Evolutionary conservation across 2,888 invertebrate species (phyloP).

Genomic region (Ariolimax columbianus): DNA sequence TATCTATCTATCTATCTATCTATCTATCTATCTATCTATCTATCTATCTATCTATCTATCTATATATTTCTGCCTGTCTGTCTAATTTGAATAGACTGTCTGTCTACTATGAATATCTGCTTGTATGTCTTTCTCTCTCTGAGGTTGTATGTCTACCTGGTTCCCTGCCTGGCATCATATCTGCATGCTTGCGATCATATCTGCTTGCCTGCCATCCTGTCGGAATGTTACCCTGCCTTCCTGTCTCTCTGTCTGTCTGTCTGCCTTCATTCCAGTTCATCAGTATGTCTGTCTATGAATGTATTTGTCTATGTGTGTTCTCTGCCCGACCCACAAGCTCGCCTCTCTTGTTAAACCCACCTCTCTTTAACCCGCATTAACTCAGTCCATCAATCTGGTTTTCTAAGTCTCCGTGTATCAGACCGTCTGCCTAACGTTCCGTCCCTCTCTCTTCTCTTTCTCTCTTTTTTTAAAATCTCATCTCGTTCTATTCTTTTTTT

Average conservation of each 20-base stretch:
- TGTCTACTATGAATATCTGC: neutral
- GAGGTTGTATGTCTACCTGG: neutral
- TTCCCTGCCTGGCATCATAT: neutral
- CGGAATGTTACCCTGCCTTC: neutral
- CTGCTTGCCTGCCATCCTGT: neutral
- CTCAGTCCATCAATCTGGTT: too few species aligned
- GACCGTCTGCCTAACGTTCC: neutral
- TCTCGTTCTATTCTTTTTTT: too few species aligned
- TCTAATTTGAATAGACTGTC: neutral
- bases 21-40: slow-evolving; percentile 29
- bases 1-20: slow-evolving; percentile 29
- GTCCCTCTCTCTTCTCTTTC: too few species aligned
- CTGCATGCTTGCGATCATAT: neutral
- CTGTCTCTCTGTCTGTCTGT: slow-evolving; percentile 4
- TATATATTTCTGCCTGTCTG: too few species aligned
- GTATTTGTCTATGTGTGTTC: too few species aligned
- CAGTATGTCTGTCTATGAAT: too few species aligned
- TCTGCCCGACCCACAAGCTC: too few species aligned
- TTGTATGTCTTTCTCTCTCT: slow-evolving; percentile 12
- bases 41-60: slow-evolving; percentile 29
- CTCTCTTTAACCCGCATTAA: too few species aligned
- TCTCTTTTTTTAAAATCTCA: too few species aligned
- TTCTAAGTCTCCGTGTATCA: neutral
- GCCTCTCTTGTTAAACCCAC: too few species aligned
- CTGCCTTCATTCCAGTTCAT: neutral